Conservation (phyloP, 2,888 invertebrate genomes). For the Nudaria mundana region DNA sequence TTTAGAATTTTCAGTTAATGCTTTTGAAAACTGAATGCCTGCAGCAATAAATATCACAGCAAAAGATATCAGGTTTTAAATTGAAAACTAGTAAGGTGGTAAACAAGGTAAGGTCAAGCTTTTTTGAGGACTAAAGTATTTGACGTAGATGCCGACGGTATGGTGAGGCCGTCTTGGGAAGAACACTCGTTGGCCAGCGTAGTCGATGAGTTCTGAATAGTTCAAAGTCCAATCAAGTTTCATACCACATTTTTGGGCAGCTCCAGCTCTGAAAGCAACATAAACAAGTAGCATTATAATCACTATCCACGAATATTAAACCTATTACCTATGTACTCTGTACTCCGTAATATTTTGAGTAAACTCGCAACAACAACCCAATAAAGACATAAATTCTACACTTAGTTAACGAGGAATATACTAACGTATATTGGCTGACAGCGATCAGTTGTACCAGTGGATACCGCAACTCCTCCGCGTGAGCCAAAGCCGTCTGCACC, state of each 20-base stretch:
- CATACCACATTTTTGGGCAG: conserved; percentile 76
- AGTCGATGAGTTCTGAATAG: conserved; percentile 74
- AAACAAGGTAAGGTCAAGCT: conserved; percentile 37
- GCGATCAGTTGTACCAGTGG: conserved; percentile 71
- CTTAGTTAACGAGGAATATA: background rate
- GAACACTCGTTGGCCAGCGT: conserved; percentile 69
- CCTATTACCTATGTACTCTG: too few species aligned
- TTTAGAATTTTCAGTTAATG: too few species aligned
- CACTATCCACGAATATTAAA: too few species aligned
- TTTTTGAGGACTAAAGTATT: conserved; percentile 38
- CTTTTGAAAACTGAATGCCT: too few species aligned
- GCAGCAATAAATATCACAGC: background rate
- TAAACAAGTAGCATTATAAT: too few species aligned
- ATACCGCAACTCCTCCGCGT: conserved; percentile 69
- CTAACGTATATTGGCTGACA: conserved; percentile 70
- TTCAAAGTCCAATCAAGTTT: conserved; percentile 69
- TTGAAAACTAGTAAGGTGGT: conserved; percentile 20
- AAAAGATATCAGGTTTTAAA: background rate
- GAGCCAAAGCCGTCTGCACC: conserved; percentile 50
- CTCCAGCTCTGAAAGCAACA: conserved; percentile 54
- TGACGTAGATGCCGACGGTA: conserved; percentile 63
- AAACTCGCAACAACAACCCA: background rate
- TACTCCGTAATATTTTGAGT: too few species aligned
- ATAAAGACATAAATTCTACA: background rate
- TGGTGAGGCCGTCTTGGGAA: conserved; percentile 74